Evolutionary conservation across 2,888 invertebrate species (phyloP).

Genomic region (Thera britannica): DNA sequence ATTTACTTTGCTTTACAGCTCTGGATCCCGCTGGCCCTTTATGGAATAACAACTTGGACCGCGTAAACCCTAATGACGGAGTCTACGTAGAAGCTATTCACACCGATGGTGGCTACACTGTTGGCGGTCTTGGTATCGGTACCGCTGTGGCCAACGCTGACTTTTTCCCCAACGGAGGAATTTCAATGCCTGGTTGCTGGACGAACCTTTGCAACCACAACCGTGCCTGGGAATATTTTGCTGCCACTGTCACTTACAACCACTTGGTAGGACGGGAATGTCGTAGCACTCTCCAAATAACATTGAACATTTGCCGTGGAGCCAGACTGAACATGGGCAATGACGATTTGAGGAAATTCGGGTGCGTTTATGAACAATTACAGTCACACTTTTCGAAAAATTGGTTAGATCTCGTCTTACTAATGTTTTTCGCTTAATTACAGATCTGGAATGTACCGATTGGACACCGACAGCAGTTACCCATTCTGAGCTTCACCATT

Average conservation of each 20-base stretch:
- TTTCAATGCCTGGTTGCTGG: constrained; percentile 59
- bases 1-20: constrained; percentile 42
- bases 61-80: constrained; percentile 59
- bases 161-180: constrained; percentile 85
- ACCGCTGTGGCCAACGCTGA: constrained; percentile 78
- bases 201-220: constrained; percentile 61
- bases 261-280: constrained; percentile 58
- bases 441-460: constrained; percentile 55
- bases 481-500: constrained; percentile 47
- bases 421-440: constrained; percentile 36
- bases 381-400: too few species aligned
- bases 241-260: constrained; percentile 55
- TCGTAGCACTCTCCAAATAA: constrained; percentile 49
- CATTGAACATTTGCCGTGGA: constrained; percentile 57
- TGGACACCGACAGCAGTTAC: constrained; percentile 51
- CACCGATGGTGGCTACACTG: constrained; percentile 73
- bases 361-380: constrained; percentile 43
- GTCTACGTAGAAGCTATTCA: constrained; percentile 63
- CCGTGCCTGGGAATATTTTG: constrained; percentile 61
- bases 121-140: constrained; percentile 72
- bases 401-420: background rate
- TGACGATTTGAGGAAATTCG: constrained; percentile 55
- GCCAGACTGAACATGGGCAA: constrained; percentile 57
- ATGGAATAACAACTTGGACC: constrained; percentile 52
- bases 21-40: constrained; percentile 64